Conservation (phyloP, 2,797 vertebrate species). For the Sardinella longiceps region DNA sequence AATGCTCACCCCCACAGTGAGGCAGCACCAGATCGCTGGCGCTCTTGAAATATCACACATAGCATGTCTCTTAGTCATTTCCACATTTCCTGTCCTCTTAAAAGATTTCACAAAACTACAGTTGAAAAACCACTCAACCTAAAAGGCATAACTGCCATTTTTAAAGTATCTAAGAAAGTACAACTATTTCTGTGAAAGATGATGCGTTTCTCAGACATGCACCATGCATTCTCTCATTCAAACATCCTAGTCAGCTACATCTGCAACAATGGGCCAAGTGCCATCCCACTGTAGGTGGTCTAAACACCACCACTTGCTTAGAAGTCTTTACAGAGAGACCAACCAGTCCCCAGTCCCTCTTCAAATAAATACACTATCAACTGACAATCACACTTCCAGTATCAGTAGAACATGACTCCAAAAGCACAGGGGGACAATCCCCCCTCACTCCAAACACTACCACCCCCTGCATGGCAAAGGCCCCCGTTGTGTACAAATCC, state of each 20-base stretch:
- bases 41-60: neutral
- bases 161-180: neutral
- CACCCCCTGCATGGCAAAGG: neutral
- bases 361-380: conserved; percentile 32
- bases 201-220: neutral
- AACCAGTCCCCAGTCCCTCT: neutral
- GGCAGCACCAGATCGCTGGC: conserved; percentile 5
- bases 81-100: conserved; percentile 11
- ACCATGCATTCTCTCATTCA: neutral
- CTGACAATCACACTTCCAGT: conserved; percentile 54
- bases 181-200: neutral
- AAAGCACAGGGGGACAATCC: conserved; percentile 24
- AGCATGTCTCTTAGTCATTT: neutral
- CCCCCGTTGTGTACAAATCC: neutral
- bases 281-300: neutral
- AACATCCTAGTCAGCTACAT: neutral
- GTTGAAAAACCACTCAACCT: neutral
- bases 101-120: neutral
- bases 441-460: neutral
- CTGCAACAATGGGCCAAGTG: neutral
- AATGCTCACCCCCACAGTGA: conserved; percentile 19
- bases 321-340: neutral
- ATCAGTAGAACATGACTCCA: conserved; percentile 37
- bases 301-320: neutral
- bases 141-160: neutral